These are phyloP conservation scores for Amphipyra tragopoginis DNA, from an alignment of 2,888 invertebrate species.

Conservation along the genomic window DNA sequence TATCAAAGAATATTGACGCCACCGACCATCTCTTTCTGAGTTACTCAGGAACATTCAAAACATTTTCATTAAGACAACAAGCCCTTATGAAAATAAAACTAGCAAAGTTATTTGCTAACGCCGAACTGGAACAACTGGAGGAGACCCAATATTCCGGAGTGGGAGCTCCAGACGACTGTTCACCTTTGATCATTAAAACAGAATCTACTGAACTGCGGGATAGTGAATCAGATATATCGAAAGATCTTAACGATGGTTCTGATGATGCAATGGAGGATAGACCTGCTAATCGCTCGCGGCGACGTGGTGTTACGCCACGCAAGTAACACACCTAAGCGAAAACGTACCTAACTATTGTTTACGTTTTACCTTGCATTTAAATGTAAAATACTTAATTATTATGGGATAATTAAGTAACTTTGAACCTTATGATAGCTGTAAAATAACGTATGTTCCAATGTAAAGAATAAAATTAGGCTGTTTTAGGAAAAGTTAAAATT, in stretches of 20 bases:
- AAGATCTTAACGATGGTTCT: slow-evolving; percentile 5
- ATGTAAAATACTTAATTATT: too few relatives aligned
- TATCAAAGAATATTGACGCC: slow-evolving; percentile 35
- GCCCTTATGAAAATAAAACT: slow-evolving; percentile 58
- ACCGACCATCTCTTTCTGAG: slow-evolving; percentile 62
- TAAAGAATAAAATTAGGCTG: too few relatives aligned
- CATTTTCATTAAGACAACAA: slow-evolving; percentile 52
- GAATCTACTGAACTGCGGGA: slow-evolving; percentile 11
- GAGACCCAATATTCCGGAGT: slow-evolving; percentile 3
- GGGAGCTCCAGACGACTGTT: not conserved
- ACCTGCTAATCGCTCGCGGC: slow-evolving; percentile 7
- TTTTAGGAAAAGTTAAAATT: too few relatives aligned
- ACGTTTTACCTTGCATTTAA: too few relatives aligned
- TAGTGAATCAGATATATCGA: slow-evolving; percentile 4
- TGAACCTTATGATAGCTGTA: too few relatives aligned
- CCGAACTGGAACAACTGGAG: slow-evolving; percentile 48
- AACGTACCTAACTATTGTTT: too few relatives aligned
- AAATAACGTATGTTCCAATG: too few relatives aligned
- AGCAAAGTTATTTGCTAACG: slow-evolving; percentile 61
- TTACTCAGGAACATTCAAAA: slow-evolving; percentile 61
- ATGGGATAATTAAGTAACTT: too few relatives aligned
- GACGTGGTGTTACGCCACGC: slow-evolving; percentile 1
- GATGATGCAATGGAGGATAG: slow-evolving; percentile 1
- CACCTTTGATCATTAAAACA: slow-evolving; percentile 28
- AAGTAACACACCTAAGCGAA: too few relatives aligned